Base-by-base conservation (phyloP, 2,113 vertebrate genomes). In the Macquaria australasica region DNA sequence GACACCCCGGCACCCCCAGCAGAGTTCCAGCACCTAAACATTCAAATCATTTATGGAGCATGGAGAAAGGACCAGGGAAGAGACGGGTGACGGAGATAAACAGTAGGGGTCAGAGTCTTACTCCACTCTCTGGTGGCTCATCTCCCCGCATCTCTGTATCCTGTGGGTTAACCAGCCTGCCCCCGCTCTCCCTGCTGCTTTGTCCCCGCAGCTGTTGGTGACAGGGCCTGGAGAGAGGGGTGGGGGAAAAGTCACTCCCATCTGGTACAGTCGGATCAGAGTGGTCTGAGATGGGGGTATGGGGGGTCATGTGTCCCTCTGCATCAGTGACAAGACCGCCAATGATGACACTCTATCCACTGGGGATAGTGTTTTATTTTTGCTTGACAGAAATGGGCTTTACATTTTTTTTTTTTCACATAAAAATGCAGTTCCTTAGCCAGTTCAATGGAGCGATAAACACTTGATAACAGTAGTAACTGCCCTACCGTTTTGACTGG, bases 211-310 rank as follows among this genome's bases (percentile, higher is more conserved):
- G 92, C 90, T 68, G 81, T 77, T 66, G 77, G 84, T 93, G 93
- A 93, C 85, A 84, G 88, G 75, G 79, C 90, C 91, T 81, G 90
- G 60, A 79, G 89, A 89, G 89, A 80, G 60, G 77, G 78, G 71
- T 21, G 74, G 89, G 73, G 77, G 83, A 53, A 50, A 84, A 94
- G 95, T 96, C 95, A 95, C 83, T 95, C 91, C 88, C 93, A 96
- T 95, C 93, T 95, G 93, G 93, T 95, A 84, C 92, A 94, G 84
- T 84, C 71, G 31, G 90, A 94, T 95, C 95, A 95, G 69, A 48
- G n/a, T 69, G 86, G 92, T 88, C 89, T 85, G 83, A 89, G 89
- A 81, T 79, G 83, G 72, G 91, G 86, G 85, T 45, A 48, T 39
- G 51, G 85, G 87, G 88, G 87, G 88, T 84, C 79, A 91, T 85